These are phyloP conservation scores for Cheilinus undulatus DNA, from an alignment of 2,113 vertebrate genomes.

Conservation along the genomic window DNA sequence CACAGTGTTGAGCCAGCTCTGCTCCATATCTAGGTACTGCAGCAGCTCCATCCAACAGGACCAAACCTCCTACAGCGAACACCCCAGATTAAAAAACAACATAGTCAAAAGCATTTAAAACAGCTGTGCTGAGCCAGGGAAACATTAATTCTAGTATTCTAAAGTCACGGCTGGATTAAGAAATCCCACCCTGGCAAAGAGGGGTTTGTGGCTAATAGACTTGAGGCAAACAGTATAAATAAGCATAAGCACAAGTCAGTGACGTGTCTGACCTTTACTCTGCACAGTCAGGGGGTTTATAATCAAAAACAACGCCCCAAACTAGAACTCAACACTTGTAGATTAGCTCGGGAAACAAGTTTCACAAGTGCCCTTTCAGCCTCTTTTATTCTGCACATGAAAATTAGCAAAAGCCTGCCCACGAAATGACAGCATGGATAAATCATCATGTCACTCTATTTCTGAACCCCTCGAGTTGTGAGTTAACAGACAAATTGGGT, in stretches of 20 bases:
- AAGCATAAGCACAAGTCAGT: slow-evolving; percentile 12
- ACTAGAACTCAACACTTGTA: slow-evolving; percentile 35
- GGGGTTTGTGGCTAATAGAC: slow-evolving; percentile 25
- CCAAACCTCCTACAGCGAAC: slow-evolving; percentile 91
- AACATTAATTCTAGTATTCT: slow-evolving; percentile 1
- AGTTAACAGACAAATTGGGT: slow-evolving; percentile 4
- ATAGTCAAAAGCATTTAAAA: background rate
- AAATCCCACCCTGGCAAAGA: background rate
- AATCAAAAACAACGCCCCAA: slow-evolving; percentile 26
- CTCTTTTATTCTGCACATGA: slow-evolving; percentile 2
- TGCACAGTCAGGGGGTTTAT: slow-evolving; percentile 17
- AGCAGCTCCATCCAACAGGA: slow-evolving; percentile 98
- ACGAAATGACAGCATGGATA: slow-evolving; percentile 13
- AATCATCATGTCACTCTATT: slow-evolving; percentile 13
- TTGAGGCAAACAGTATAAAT: slow-evolving; percentile 30
- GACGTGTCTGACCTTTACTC: slow-evolving; percentile 39
- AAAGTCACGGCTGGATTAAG: slow-evolving; percentile 7
- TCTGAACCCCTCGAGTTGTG: background rate
- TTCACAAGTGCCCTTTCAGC: slow-evolving; percentile 12
- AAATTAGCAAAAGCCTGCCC: slow-evolving; percentile 32
- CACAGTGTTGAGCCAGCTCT: slow-evolving; percentile 89
- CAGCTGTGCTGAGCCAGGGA: background rate
- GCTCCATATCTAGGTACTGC: slow-evolving; percentile 95
- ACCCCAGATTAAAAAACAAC: slow-evolving; percentile 15
- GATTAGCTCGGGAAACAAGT: slow-evolving; percentile 12